These are phyloP conservation scores for Nipponia nippon DNA, from an alignment of 2,113 vertebrate species.

Conservation along the genomic window DNA sequence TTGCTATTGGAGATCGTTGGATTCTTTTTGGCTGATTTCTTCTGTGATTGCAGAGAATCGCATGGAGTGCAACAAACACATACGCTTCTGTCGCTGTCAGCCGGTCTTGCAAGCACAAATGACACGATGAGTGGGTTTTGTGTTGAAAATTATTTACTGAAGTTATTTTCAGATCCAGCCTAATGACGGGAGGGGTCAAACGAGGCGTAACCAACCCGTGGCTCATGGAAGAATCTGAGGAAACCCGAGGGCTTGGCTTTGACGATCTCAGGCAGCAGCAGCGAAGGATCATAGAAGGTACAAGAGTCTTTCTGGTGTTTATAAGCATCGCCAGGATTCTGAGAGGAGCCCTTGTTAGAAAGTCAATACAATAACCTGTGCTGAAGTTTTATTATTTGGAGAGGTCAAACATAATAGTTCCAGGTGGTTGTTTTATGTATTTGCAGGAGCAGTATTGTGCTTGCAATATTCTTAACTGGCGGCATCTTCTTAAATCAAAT, in stretches of 20 bases:
- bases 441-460: not conserved
- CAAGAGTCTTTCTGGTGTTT: not conserved
- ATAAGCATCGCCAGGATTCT: not conserved
- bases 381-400: not conserved
- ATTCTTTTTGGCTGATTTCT: not conserved
- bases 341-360: not conserved
- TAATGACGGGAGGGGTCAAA: conserved; percentile 78
- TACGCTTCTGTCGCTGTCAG: not conserved
- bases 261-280: conserved; percentile 91
- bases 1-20: rapidly evolving
- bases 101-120: not conserved
- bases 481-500: not conserved
- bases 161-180: conserved; percentile 76
- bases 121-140: not conserved
- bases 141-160: not conserved
- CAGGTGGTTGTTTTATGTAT: not conserved
- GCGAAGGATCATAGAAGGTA: conserved; percentile 89
- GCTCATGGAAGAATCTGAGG: conserved; percentile 90
- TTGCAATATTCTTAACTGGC: not conserved
- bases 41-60: not conserved
- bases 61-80: rapidly evolving
- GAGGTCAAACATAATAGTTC: not conserved
- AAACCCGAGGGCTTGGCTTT: conserved; percentile 86
- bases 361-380: not conserved
- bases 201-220: conserved; percentile 80